phyloP scores from a whole-genome alignment of 2,797 vertebrate genomes.

The Arnoldichthys spilopterus region DNA sequence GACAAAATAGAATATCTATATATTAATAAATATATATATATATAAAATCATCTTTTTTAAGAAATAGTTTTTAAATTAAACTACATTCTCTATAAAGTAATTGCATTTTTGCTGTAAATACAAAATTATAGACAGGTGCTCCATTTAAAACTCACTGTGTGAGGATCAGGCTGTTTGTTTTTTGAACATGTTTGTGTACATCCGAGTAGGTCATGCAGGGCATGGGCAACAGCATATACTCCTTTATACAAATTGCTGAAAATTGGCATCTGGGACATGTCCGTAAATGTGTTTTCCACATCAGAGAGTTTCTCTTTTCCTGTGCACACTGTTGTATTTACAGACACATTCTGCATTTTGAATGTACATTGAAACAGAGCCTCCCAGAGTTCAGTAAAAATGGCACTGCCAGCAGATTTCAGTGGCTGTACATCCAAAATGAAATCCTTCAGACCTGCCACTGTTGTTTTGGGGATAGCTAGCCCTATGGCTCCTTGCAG shows the following conservation, averaged over 20 bases:
- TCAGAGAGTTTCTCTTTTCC: slow-evolving; percentile 64
- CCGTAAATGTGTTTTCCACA: slow-evolving; percentile 68
- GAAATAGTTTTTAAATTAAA: too few relatives aligned
- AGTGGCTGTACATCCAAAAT: slow-evolving; percentile 68
- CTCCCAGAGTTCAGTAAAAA: slow-evolving; percentile 74
- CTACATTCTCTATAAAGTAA: neutral
- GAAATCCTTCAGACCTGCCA: slow-evolving; percentile 70
- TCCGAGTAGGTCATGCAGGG: slow-evolving; percentile 66
- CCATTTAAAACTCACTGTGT: slow-evolving; percentile 64
- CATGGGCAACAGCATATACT: slow-evolving; percentile 75
- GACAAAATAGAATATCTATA: too few relatives aligned
- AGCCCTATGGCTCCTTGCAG: slow-evolving; percentile 76
- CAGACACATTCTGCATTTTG: slow-evolving; percentile 8
- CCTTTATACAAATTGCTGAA: slow-evolving; percentile 76
- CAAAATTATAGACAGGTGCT: too few relatives aligned
- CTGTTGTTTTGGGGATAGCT: slow-evolving; percentile 70
- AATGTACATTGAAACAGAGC: slow-evolving; percentile 68
- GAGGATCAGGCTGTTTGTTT: slow-evolving; percentile 59
- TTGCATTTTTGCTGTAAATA: too few relatives aligned
- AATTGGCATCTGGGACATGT: slow-evolving; percentile 74
- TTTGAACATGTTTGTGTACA: slow-evolving; percentile 68
- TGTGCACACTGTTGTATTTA: slow-evolving; percentile 57
- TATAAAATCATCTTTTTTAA: too few relatives aligned
- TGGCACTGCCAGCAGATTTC: slow-evolving; percentile 57
- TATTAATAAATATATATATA: too few relatives aligned